These are phyloP conservation scores for Eugnorisma glareosa DNA, from an alignment of 2,888 invertebrate species.

Conservation along the genomic window DNA sequence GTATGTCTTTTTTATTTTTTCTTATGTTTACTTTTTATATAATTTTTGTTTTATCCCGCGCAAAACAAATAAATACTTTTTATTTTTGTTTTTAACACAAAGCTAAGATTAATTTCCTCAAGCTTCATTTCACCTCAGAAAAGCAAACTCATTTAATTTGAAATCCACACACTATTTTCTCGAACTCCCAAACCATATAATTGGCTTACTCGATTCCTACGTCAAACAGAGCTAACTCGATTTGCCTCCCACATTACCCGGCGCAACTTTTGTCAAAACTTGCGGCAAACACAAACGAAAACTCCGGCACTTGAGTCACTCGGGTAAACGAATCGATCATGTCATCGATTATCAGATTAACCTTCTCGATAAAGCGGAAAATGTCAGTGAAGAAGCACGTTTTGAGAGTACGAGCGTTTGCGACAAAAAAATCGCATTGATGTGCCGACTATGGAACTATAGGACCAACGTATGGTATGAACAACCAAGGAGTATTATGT, in stretches of 20 bases:
- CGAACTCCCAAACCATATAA: slow-evolving; percentile 39
- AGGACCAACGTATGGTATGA: not conserved
- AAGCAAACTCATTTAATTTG: slow-evolving; percentile 13
- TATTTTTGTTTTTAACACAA: not conserved
- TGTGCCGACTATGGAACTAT: slow-evolving; percentile 29
- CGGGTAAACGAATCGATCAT: slow-evolving; percentile 70
- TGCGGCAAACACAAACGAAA: slow-evolving; percentile 64
- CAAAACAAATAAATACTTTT: not conserved
- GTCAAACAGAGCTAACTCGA: slow-evolving; percentile 57
- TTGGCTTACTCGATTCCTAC: slow-evolving; percentile 29
- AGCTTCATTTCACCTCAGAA: not conserved
- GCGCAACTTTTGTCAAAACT: slow-evolving; percentile 49
- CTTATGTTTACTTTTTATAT: too few species aligned
- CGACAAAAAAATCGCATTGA: slow-evolving; percentile 59
- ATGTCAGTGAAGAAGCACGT: slow-evolving; percentile 57
- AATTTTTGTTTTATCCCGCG: not conserved
- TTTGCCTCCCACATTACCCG: slow-evolving; percentile 38
- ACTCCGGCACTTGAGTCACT: slow-evolving; percentile 50
- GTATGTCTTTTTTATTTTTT: too few species aligned
- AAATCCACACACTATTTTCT: slow-evolving; percentile 11
- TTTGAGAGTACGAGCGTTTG: slow-evolving; percentile 28
- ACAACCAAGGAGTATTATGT: not conserved
- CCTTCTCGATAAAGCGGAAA: slow-evolving; percentile 52
- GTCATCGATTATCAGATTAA: slow-evolving; percentile 71
- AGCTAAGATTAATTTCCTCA: not conserved